Conservation (phyloP, 2,888 invertebrate species). For the Dusona sp. region DNA sequence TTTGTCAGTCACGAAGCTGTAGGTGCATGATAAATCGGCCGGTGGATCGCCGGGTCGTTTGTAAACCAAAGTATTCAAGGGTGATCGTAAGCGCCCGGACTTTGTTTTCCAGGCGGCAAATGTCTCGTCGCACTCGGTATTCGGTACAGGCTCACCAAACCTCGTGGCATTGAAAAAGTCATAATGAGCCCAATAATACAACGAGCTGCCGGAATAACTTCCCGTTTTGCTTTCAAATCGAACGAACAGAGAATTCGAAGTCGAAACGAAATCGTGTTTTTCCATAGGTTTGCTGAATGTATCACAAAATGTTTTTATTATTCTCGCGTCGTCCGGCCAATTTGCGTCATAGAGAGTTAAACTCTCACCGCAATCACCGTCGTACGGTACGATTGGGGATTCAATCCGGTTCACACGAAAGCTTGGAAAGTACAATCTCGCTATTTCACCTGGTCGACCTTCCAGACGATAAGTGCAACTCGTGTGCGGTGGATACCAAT, state of each 20-base stretch:
- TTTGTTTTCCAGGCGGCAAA: slow-evolving; percentile 94
- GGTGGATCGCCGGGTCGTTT: slow-evolving; percentile 90
- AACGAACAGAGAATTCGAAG: slow-evolving; percentile 94
- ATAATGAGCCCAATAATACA: slow-evolving; percentile 97
- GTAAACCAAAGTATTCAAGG: slow-evolving; percentile 94
- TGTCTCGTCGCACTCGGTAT: slow-evolving; percentile 93
- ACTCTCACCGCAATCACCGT: slow-evolving; percentile 96
- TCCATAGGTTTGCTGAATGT: slow-evolving; percentile 97
- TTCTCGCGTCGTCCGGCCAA: slow-evolving; percentile 94
- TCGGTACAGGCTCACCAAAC: slow-evolving; percentile 92
- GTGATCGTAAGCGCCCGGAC: slow-evolving; percentile 92
- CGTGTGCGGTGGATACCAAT: slow-evolving; percentile 97
- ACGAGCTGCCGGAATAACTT: slow-evolving; percentile 96
- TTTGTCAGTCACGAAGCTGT: slow-evolving; percentile 93
- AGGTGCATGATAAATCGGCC: slow-evolving; percentile 92
- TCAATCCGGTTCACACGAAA: slow-evolving; percentile 95
- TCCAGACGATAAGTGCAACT: slow-evolving; percentile 96
- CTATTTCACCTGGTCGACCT: slow-evolving; percentile 94
- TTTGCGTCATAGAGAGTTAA: slow-evolving; percentile 95
- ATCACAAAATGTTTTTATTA: slow-evolving; percentile 97
- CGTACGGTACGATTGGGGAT: slow-evolving; percentile 94
- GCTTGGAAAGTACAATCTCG: slow-evolving; percentile 95
- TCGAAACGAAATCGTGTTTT: slow-evolving; percentile 96
- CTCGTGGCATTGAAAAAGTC: slow-evolving; percentile 97
- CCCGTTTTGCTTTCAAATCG: slow-evolving; percentile 96